phyloP scores from a whole-genome alignment of 1,140 invertebrate genomes.

The Leptinotarsa undecemlineata region DNA sequence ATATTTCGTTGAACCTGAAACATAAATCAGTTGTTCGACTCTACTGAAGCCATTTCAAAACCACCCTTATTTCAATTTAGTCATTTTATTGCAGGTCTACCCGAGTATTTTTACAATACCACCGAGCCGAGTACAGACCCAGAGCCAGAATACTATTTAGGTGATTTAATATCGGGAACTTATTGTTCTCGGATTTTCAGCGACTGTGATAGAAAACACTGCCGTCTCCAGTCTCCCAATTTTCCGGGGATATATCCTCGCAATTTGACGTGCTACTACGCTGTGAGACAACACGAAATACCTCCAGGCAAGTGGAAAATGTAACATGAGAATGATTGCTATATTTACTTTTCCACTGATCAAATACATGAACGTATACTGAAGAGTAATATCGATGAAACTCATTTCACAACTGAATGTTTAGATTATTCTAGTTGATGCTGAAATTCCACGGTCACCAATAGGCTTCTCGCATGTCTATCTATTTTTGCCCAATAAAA shows the following conservation, averaged over 20 bases:
- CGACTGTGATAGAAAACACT: slow-evolving; percentile 84
- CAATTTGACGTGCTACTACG: slow-evolving; percentile 87
- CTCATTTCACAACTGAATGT: too few relatives aligned
- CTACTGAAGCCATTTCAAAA: background rate
- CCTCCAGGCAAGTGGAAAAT: slow-evolving; percentile 62
- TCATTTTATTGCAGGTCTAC: slow-evolving; percentile 24
- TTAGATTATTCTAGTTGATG: too few relatives aligned
- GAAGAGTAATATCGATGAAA: too few relatives aligned
- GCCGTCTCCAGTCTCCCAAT: slow-evolving; percentile 87
- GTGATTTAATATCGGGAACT: slow-evolving; percentile 84
- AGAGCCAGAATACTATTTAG: slow-evolving; percentile 69
- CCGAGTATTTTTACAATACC: slow-evolving; percentile 32
- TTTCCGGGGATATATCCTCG: slow-evolving; percentile 89
- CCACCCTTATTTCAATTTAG: background rate
- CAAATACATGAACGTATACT: too few relatives aligned
- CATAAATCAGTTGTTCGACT: too few relatives aligned
- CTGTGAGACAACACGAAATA: slow-evolving; percentile 76
- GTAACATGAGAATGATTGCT: background rate
- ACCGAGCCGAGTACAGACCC: slow-evolving; percentile 48
- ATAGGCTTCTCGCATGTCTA: too few relatives aligned
- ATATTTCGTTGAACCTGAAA: too few relatives aligned
- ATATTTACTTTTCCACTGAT: too few relatives aligned
- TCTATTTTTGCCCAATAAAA: too few relatives aligned
- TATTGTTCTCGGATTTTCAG: slow-evolving; percentile 89
- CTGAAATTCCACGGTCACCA: too few relatives aligned